These are phyloP conservation scores for Agrotis ipsilon DNA, from an alignment of 2,888 invertebrate genomes.

Conservation along the genomic window DNA sequence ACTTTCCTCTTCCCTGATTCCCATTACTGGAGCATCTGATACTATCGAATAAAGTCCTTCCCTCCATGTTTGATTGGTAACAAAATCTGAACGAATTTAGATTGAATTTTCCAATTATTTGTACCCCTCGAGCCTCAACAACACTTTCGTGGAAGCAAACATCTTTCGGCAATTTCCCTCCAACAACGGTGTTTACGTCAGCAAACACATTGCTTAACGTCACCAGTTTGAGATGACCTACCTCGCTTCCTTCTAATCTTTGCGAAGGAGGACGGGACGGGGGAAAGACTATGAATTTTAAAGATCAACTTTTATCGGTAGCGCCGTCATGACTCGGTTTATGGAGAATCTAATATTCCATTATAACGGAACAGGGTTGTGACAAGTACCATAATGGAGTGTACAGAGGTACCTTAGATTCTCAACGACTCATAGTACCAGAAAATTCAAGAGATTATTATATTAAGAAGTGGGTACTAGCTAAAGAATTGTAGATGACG, in stretches of 20 bases:
- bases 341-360: slow-evolving; percentile 87
- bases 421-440: slow-evolving; percentile 67
- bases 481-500: slow-evolving; percentile 64
- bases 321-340: slow-evolving; percentile 76
- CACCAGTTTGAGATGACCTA: slow-evolving; percentile 72
- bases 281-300: slow-evolving; percentile 67
- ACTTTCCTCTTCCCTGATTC: slow-evolving; percentile 42
- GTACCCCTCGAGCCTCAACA: slow-evolving; percentile 68
- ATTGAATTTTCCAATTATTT: slow-evolving; percentile 81
- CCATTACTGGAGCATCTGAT: slow-evolving; percentile 51
- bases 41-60: slow-evolving; percentile 52
- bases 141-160: slow-evolving; percentile 78
- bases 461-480: slow-evolving; percentile 55
- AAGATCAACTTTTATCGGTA: slow-evolving; percentile 80
- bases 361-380: slow-evolving; percentile 80
- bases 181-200: slow-evolving; percentile 78
- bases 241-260: slow-evolving; percentile 46
- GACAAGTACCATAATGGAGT: slow-evolving; percentile 81
- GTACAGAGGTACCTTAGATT: slow-evolving; percentile 68
- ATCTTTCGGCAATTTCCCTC: slow-evolving; percentile 81
- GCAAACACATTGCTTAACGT: slow-evolving; percentile 75
- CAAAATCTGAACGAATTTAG: slow-evolving; percentile 75
- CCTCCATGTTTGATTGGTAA: slow-evolving; percentile 58
- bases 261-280: slow-evolving; percentile 45
- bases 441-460: slow-evolving; percentile 67